Percentiles rank a stretch among this genome's conserved stretches.
phyloP scores from a whole-genome alignment of 2,113 vertebrate species.

The Tenebrosternarchus preto region DNA sequence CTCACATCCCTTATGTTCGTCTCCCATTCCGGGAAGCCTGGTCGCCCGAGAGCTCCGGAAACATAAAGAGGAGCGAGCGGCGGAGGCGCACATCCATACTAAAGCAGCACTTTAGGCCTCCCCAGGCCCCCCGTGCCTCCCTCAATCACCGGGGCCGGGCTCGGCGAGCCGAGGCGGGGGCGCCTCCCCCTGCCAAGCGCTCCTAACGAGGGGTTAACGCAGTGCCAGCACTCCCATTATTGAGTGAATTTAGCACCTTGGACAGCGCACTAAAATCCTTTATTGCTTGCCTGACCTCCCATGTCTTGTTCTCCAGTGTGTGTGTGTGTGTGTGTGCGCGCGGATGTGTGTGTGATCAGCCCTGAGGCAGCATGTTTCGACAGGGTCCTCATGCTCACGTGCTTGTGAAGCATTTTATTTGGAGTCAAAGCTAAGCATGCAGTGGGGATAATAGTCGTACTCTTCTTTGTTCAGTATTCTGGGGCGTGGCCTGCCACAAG shows the following conservation, averaged over 20 bases:
- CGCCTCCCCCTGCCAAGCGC: slow-evolving; percentile 37
- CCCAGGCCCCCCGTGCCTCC: slow-evolving; percentile 70
- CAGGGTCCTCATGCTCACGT: slow-evolving; percentile 72
- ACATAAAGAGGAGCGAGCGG: slow-evolving; percentile 56
- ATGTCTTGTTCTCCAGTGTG: too few species aligned
- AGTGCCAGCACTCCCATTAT: slow-evolving; percentile 88
- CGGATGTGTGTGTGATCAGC: slow-evolving; percentile 76
- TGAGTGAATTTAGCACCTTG: slow-evolving; percentile 94
- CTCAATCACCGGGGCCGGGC: slow-evolving; percentile 74
- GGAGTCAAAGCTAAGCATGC: slow-evolving; percentile 77
- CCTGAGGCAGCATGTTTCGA: slow-evolving; percentile 82
- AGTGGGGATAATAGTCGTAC: slow-evolving; percentile 71
- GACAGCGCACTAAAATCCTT: slow-evolving; percentile 90
- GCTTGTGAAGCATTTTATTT: slow-evolving; percentile 77
- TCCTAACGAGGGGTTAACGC: slow-evolving; percentile 91
- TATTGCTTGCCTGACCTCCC: slow-evolving; percentile 89
- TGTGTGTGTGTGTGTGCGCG: slow-evolving; percentile 16
- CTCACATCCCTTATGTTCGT: slow-evolving; percentile 67
- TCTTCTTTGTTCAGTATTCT: slow-evolving; percentile 70
- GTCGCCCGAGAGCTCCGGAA: slow-evolving; percentile 69
- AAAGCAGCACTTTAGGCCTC: slow-evolving; percentile 78
- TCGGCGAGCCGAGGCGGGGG: slow-evolving; percentile 56
- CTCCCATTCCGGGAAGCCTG: slow-evolving; percentile 53
- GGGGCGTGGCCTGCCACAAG: too few species aligned
- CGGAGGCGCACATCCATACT: slow-evolving; percentile 75